A percentile compares a stretch with the other conserved stretches of the same genome.
These are phyloP conservation scores for Pharmacophagus antenor DNA, from an alignment of 2,888 invertebrate species.

Conservation along the genomic window DNA sequence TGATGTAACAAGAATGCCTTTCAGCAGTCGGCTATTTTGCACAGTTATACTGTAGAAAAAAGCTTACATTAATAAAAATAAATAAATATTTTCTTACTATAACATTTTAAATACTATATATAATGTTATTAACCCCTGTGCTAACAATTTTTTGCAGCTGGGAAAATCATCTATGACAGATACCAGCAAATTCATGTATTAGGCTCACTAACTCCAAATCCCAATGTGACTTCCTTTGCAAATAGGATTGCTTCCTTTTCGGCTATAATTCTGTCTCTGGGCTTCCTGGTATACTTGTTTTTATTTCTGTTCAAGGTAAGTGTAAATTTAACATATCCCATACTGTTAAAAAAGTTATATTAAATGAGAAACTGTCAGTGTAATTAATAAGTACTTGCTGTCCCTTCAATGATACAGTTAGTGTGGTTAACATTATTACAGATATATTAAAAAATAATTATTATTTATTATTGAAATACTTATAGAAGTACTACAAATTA, in stretches of 20 bases:
- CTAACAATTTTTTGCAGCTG: constrained; percentile 74
- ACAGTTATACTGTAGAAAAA: too few species aligned
- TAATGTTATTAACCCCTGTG: constrained; percentile 32
- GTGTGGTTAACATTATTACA: background rate
- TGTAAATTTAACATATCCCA: background rate
- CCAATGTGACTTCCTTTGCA: constrained; percentile 70
- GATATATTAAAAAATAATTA: background rate
- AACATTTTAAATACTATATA: background rate
- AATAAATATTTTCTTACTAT: background rate
- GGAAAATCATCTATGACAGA: constrained; percentile 82
- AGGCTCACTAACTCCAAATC: constrained; percentile 74
- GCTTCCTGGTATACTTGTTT: constrained; percentile 82
- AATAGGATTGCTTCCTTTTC: constrained; percentile 72
- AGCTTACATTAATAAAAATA: too few species aligned
- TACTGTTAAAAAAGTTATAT: background rate
- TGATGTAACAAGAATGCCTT: too few species aligned
- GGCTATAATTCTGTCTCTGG: constrained; percentile 74
- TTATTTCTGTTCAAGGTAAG: constrained; percentile 74
- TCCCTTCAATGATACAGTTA: too few species aligned
- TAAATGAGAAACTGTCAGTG: too few species aligned
- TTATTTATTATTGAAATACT: background rate
- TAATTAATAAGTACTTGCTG: too few species aligned
- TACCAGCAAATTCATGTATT: constrained; percentile 81
- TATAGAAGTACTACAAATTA: background rate
- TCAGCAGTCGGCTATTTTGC: too few species aligned